These are phyloP conservation scores for Drosophila navojoa DNA, from an alignment of 1,140 invertebrate species.

Conservation along the genomic window DNA sequence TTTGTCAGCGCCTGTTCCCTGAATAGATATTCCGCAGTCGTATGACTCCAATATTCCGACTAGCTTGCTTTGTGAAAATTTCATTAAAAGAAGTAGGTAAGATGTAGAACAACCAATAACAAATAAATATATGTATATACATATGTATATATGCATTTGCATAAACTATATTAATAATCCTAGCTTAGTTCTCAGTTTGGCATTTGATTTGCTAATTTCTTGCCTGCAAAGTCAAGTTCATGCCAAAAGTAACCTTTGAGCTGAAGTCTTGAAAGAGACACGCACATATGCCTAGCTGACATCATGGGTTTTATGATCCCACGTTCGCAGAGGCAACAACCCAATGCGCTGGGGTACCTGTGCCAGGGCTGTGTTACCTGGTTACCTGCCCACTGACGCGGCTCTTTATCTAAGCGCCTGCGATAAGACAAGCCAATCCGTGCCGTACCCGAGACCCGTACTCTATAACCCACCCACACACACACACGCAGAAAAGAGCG, in stretches of 20 bases:
- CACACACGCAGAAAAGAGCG: slow-evolving; percentile 12
- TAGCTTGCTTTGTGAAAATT: neutral
- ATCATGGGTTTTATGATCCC: slow-evolving; percentile 10
- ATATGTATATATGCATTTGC: neutral
- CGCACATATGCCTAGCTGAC: neutral
- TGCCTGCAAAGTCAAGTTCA: slow-evolving; percentile 21
- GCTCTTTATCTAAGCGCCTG: slow-evolving; percentile 40
- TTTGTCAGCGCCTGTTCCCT: too few relatives aligned
- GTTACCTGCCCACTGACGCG: slow-evolving; percentile 25
- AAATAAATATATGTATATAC: neutral
- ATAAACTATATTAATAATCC: neutral
- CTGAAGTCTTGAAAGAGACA: neutral
- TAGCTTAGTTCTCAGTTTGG: neutral
- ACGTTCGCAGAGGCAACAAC: neutral
- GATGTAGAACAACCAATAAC: neutral
- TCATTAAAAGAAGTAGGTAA: too few relatives aligned
- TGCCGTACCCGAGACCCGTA: neutral
- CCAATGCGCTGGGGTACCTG: slow-evolving; percentile 35
- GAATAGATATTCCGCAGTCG: too few relatives aligned
- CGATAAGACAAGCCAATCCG: slow-evolving; percentile 23
- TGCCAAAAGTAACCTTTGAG: slow-evolving; percentile 9
- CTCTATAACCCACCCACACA: slow-evolving; percentile 3
- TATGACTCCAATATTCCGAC: too few relatives aligned
- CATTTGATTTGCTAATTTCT: neutral
- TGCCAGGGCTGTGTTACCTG: neutral